phyloP scores from a whole-genome alignment of 2,797 vertebrate species.

The Gobio occitaniae region DNA sequence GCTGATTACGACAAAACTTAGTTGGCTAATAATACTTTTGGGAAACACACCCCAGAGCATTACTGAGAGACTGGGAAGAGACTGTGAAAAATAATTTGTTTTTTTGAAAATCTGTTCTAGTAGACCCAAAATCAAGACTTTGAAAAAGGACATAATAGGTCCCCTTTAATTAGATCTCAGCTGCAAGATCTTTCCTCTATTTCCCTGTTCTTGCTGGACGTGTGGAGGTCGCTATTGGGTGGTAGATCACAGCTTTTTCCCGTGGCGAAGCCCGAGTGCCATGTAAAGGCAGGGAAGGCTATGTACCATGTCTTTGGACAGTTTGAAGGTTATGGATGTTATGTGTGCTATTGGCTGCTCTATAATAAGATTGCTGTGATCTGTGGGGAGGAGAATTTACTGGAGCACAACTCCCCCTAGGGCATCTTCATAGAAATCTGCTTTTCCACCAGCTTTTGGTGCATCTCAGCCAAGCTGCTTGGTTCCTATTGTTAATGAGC shows the following conservation, averaged over 20 bases:
- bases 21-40: not conserved
- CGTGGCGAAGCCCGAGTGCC: constrained; percentile 17
- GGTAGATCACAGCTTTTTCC: constrained; percentile 49
- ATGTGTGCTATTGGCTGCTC: constrained; percentile 56
- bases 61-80: not conserved
- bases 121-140: not conserved
- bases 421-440: constrained; percentile 65
- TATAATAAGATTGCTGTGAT: constrained; percentile 66
- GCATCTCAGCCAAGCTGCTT: constrained; percentile 56
- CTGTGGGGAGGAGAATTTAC: constrained; percentile 64
- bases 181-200: constrained; percentile 21
- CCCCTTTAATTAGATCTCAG: constrained; percentile 27
- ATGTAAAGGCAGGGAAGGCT: constrained; percentile 50
- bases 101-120: not conserved
- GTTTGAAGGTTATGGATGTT: constrained; percentile 62
- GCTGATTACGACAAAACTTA: not conserved
- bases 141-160: not conserved
- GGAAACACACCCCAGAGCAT: not conserved
- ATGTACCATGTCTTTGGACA: constrained; percentile 57
- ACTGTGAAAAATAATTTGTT: not conserved
- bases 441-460: constrained; percentile 44
- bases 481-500: constrained; percentile 59
- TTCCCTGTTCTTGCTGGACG: constrained; percentile 20
- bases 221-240: constrained; percentile 20
- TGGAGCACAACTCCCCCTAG: constrained; percentile 65